Conservation (phyloP, 2,888 invertebrate species). For the Carcina quercana region DNA sequence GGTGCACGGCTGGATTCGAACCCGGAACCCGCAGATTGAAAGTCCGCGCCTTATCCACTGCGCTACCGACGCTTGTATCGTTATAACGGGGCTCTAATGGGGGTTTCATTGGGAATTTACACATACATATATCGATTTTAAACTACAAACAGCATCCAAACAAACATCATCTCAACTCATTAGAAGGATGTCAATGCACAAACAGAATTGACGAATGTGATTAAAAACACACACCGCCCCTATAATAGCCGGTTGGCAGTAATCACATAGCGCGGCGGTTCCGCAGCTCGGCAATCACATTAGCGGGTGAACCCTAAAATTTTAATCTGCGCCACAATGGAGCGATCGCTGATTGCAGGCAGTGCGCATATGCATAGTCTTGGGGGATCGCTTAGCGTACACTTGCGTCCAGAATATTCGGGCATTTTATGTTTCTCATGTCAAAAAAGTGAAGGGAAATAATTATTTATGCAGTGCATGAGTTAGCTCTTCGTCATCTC, state of each 20-base stretch:
- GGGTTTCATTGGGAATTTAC: no score
- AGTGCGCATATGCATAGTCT: constrained; percentile 70
- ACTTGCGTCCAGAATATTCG: constrained; percentile 31
- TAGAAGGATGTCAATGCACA: constrained; percentile 1
- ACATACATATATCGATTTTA: no score
- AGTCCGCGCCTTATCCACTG: no score
- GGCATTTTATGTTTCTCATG: no score
- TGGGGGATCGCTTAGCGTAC: constrained; percentile 68
- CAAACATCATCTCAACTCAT: not conserved
- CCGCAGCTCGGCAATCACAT: constrained; percentile 63
- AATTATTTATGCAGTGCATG: no score
- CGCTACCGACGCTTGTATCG: no score
- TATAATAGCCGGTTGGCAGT: constrained; percentile 49
- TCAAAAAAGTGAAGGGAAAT: no score
- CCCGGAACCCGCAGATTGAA: no score
- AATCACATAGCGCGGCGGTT: constrained; percentile 46
- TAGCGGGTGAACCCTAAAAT: constrained; percentile 73
- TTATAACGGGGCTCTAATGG: no score
- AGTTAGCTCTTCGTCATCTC: no score
- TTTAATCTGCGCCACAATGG: constrained; percentile 70
- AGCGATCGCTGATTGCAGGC: constrained; percentile 67
- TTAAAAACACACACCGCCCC: constrained; percentile 61
- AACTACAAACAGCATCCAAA: no score
- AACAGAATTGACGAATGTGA: constrained; percentile 34
- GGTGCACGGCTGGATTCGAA: no score